Base-by-base conservation (phyloP, 2,113 vertebrate genomes). In the Calypte anna region DNA sequence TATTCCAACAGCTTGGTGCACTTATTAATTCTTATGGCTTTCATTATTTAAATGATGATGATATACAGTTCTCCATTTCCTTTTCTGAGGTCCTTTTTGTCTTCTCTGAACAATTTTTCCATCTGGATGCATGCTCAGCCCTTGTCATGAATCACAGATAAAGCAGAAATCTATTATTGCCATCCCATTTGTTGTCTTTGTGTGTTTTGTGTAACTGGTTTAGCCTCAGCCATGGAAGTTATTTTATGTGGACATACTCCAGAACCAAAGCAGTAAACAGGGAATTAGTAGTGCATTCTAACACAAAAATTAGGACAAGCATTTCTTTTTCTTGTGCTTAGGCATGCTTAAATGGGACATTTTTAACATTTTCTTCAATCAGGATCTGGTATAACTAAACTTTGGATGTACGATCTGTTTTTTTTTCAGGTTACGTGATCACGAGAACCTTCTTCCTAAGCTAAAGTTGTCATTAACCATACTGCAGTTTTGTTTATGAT, bases 11-110 rank as follows among this genome's bases (percentile, higher is more conserved):
- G 61, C 93, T 92, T 91, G 68, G 57, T 96, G 77, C 64, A 82
- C 27, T 90, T 95, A 93, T 84, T 96, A 95, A 91, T 96, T 96
- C 94, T 94, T 95, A 95, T 81, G 94, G 92, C 80, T 96, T 96
- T 96, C 88, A 95, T 96, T 96, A 91, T 89, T 94, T 79, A 94
- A 91, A 91, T 72, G 75, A 94, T 86, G 73, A 95, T 76, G 72
- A 90, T 78, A 36, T 44, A 58, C 73, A 86, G 88, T 72, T 85
- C 78, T 91, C 82, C 0, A 14, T 83, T 96, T 96, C 95, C 86
- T 93, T 90, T 96, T 80, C 84, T 90, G 51, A 70, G 63, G 33
- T 87, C 79, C 58, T 97, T 87, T 89, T 90, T 0, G 38, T 90
- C 73, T 86, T 93, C 44, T 68, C 50, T 83, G 74, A 95, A 38